Percentiles rank a stretch among this genome's conserved stretches.
Evolutionary conservation across 1,140 invertebrate genomes (phyloP).

Genomic region (Ooceraea biroi): DNA sequence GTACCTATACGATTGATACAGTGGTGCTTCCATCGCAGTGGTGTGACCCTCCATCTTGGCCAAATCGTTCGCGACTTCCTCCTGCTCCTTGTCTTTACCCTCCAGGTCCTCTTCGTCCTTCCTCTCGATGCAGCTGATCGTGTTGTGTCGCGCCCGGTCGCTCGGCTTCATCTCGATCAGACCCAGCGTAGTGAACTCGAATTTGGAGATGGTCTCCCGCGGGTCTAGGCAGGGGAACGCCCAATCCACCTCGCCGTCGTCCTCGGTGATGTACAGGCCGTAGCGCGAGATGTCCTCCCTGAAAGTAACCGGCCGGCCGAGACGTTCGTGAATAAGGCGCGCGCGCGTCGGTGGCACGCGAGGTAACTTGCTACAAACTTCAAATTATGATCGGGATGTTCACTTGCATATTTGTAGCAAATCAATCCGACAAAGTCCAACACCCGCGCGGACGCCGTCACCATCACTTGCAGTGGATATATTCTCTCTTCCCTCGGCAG

Average conservation of each 20-base stretch:
- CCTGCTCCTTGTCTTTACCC: slow-evolving; percentile 81
- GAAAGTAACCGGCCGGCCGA: slow-evolving; percentile 59
- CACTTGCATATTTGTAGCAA: slow-evolving; percentile 91
- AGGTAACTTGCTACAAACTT: slow-evolving; percentile 85
- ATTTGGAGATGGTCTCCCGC: slow-evolving; percentile 95
- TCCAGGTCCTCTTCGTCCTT: slow-evolving; percentile 79
- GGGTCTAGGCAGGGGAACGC: slow-evolving; percentile 97
- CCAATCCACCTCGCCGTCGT: slow-evolving; percentile 98
- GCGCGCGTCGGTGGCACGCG: neutral
- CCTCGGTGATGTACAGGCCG: slow-evolving; percentile 97
- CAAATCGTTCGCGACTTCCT: slow-evolving; percentile 85
- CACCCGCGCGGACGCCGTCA: slow-evolving; percentile 94
- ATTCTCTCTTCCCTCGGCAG: slow-evolving; percentile 91
- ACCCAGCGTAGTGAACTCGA: slow-evolving; percentile 96
- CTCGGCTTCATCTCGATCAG: slow-evolving; percentile 90
- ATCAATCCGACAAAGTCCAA: slow-evolving; percentile 97
- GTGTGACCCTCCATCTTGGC: slow-evolving; percentile 90
- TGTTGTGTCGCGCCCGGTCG: slow-evolving; percentile 81
- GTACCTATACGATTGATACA: slow-evolving; percentile 92
- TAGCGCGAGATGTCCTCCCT: slow-evolving; percentile 89
- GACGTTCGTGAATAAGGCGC: slow-evolving; percentile 11
- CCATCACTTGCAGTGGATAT: slow-evolving; percentile 94
- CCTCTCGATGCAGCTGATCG: slow-evolving; percentile 67
- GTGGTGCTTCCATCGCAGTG: slow-evolving; percentile 92
- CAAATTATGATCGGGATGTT: slow-evolving; percentile 86